A percentile compares a stretch with the other conserved stretches of the same genome.
Conservation (phyloP, 2,113 vertebrate genomes). For the Hiodon alosoides region DNA sequence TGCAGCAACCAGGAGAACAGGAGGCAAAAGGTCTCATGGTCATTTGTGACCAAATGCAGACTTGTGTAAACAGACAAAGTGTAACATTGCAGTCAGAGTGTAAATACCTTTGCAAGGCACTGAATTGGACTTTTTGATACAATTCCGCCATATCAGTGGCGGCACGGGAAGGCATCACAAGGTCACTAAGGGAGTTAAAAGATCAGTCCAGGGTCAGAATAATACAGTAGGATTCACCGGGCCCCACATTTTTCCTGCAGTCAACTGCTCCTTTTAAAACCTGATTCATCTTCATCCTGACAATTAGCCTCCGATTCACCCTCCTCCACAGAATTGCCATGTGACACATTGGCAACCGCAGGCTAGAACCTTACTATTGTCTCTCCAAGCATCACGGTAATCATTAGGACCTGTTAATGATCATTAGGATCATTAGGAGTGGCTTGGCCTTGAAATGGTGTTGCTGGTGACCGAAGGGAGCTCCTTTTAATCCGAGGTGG, state of each 20-base stretch:
- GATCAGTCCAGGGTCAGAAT: conserved; percentile 61
- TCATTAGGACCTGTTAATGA: conserved; percentile 43
- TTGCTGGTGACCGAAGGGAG: conserved; percentile 43
- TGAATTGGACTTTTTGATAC: too few species aligned
- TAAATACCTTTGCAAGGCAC: too few species aligned
- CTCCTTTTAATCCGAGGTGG: conserved; percentile 41
- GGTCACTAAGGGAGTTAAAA: conserved; percentile 60
- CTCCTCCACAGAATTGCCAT: conserved; percentile 67
- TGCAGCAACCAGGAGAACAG: too few species aligned
- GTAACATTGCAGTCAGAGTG: too few species aligned
- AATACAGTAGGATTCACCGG: conserved; percentile 53
- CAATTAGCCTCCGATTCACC: conserved; percentile 43
- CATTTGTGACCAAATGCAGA: too few species aligned
- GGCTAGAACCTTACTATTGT: conserved; percentile 57
- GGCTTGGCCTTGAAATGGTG: conserved; percentile 46
- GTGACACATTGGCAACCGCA: conserved; percentile 61
- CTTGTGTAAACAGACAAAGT: too few species aligned
- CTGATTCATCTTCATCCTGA: conserved; percentile 60
- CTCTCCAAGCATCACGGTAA: conserved; percentile 58
- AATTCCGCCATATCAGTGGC: too few species aligned
- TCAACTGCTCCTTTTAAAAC: conserved; percentile 50
- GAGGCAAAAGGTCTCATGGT: too few species aligned
- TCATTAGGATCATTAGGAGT: too few species aligned
- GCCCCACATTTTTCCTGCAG: conserved; percentile 55
- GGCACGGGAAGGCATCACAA: conserved; percentile 27